Evolutionary conservation across 2,888 invertebrate species (phyloP), one percentile per base, ranked within the genome.

Genomic region (Tenthredo amoena): DNA sequence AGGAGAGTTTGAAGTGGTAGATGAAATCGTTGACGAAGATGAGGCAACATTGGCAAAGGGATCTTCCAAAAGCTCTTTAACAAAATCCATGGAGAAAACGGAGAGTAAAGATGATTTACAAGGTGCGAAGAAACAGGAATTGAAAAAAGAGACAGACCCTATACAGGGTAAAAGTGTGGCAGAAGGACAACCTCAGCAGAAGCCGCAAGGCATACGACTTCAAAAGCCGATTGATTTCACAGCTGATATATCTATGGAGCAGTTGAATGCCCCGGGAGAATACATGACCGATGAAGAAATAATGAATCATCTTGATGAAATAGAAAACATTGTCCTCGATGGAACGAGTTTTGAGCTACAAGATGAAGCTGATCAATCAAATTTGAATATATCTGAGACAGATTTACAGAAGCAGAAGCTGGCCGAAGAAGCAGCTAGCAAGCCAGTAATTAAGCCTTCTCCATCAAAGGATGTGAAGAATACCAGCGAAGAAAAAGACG

Each of bases 1-100:
- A 12, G 91, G 91, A 71, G 90, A 91, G 86, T 91, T 90, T 81
- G 89, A 92, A 86, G 90, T 92, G 18, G 89, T 91, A 7, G 92
- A 92, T 26, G 92, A 91, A 87, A 90, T 90, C 65, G 83, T 86
- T 0, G 90, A 89, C 37, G 90, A 91, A 26, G 91, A 91, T 7
- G 91, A 90, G 9, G 31, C 83, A 10, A 12, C 34, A 40, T 31
- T 43, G 10, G 50, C 18, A 9, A 81, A 55, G 3, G 37, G 43
- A 65, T 68, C 77, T 26, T 4, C n/a, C 0, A 21, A 76, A 26
- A 34, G 10, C 37, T n/a, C 62, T 15, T 7, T 15, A 31, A 40
- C 62, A 26, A 58, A 12, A 21, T 18, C 40, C 37, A 9, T 3
- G 1, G 43, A 26, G 34, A 47, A 55, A 40, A 34, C 15, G 1